Conservation (phyloP, 2,797 vertebrate species). For the Sylvia borin region DNA sequence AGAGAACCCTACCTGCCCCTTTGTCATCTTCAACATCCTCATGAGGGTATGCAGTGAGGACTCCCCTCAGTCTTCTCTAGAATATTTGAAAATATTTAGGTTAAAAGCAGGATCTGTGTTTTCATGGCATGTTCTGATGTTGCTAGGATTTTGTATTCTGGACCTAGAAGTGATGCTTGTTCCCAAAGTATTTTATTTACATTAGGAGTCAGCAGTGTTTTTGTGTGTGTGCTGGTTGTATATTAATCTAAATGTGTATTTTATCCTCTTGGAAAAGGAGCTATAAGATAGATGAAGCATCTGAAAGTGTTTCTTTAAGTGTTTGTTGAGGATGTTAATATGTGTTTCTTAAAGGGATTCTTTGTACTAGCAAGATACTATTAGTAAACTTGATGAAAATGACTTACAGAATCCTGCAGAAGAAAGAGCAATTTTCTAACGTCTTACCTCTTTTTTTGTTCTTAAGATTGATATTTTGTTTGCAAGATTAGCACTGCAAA, state of each 20-base stretch:
- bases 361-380: not conserved
- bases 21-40: not conserved
- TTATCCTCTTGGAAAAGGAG: not conserved
- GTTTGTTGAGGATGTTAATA: not conserved
- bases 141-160: not conserved
- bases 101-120: not conserved
- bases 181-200: not conserved
- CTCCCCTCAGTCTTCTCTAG: not conserved
- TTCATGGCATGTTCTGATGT: not conserved
- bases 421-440: not conserved
- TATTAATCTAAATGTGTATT: not conserved
- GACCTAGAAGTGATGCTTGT: not conserved
- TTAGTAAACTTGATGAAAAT: not conserved
- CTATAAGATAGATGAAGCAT: not conserved
- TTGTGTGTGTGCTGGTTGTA: not conserved
- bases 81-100: not conserved
- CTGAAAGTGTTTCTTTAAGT: not conserved
- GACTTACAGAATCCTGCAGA: not conserved
- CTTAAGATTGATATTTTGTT: slow-evolving; percentile 90
- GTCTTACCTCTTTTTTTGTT: not conserved
- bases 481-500: slow-evolving; percentile 85
- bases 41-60: not conserved
- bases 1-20: not conserved
- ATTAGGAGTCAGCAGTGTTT: not conserved
- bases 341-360: not conserved